Base-by-base conservation (phyloP, 2,797 vertebrate genomes). In the Falco novaeseelandiae region DNA sequence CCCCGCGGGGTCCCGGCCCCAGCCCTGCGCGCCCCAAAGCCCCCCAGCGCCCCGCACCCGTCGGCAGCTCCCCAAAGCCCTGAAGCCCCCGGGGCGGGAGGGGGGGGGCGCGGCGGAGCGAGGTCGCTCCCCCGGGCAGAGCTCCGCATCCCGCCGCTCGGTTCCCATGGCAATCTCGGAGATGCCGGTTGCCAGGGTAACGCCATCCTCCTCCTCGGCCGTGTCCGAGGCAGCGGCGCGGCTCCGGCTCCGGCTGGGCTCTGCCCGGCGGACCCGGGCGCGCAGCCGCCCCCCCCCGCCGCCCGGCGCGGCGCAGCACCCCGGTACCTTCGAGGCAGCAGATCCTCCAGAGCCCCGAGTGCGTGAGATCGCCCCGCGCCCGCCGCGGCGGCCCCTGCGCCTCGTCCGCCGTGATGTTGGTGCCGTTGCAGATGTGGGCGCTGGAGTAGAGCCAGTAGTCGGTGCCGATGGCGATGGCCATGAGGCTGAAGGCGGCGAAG, bases 371-470 rank as follows among this genome's bases (percentile, higher is more conserved):
- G 66, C 88, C 88, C 73, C 88, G 74, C 74, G 57, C 98, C 97
- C 98, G 98, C 96, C 98, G 98, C 96, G 97, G 97, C 93, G 98
- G 98, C 79, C 98, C 78, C 94, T 98, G 98, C 91, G 88, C 97
- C 46, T 94, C 93, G 93, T 96, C 99, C 84, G 98, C 49, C 92
- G 98, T 98, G 91, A 98, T 97, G 97, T 99, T 99, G 70, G 99
- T 99, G 96, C 98, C 97, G 98, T 99, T 99, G 97, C 99, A 99
- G 98, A 99, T 98, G 98, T 99, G 98, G 77, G 99, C 99, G 96
- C 99, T 98, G 58, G 99, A 99, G 98, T 99, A 99, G 19, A 99
- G 99, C 99, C 99, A 99, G 98, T 99, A 99, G 97, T 99, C 99
- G 90, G 99, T 99, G 88, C 99, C 99, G 96, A 99, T 99, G 97